Base-by-base conservation (phyloP, 2,888 invertebrate species). In the Notodromas monacha region DNA sequence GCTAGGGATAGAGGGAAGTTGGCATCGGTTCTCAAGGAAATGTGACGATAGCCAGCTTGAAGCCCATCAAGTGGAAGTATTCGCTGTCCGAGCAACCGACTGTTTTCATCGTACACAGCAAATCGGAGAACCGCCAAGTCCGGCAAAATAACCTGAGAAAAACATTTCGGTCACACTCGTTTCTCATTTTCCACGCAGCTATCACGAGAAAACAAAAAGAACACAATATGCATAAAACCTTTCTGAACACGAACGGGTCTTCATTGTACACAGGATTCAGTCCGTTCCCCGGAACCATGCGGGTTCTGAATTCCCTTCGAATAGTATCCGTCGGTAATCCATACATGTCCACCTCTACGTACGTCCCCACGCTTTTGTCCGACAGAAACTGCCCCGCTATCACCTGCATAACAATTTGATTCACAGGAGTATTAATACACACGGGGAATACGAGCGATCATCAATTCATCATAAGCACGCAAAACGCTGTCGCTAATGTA, bases 281-380 rank as follows among this genome's bases (percentile, higher is more conserved):
- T 5, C 96, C 96, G 47, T 99, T 99, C 36, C 73, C 72, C 2
- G 89, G 86, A 38, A 99, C 84, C 56, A 86, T 66, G 38, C 84
- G 59, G 0, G 96, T 96, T 14, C 86, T 62, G 54, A 89, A 96
- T 56, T 96, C 96, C 49, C 79, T 84, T 16, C 92, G 62, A 42
- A 99, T 92, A 26, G 96, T 99, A 52, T 99, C 96, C 1, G 96
- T 79, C 0, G 96, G 92, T 39, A 99, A 56, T 26, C 68, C 68
- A 45, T 67, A 68, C 96, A 99, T 99, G 53, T 99, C 96, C 36
- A 96, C 92, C 51, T 96, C 96, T 12, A 96, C 96, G 52, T 89
- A 96, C 0, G 96, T 96, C 14, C 92, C 89, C 31, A 89, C 72
- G 51, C 89, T 92, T 53, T 86, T 86, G 52, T 96, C 96, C 0